Base-by-base conservation (phyloP, 2,797 vertebrate genomes). In the Notolepis coatsorum region DNA sequence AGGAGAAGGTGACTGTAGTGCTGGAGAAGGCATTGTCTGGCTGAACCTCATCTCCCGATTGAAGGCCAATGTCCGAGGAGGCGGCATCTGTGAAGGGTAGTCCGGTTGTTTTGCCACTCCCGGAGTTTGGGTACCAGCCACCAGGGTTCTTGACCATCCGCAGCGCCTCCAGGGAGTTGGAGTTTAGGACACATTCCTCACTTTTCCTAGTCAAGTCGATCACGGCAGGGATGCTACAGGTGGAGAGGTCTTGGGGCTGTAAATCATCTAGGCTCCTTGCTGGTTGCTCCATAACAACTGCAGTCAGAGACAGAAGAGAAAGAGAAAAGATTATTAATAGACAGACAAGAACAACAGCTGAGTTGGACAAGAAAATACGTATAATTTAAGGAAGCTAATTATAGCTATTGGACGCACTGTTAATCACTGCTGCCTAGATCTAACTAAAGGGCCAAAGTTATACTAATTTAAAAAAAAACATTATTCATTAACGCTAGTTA, bases 1-100 rank as follows among this genome's bases (percentile, higher is more conserved):
- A 94, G 13, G 93, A 94, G 13, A 94, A 87, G 8, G 93, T 93
- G 74, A 93, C 92, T n/a, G 92, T 93, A 41, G 92, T 93, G 86
- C 88, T 91, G 30, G 92, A 92, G 77, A 94, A 92, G 67, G 90
- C 88, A 61, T 91, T 66, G 63, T 93, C 90, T 17, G 90, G 89
- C 62, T 92, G 90, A 75, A 91, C 75, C 27, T 83, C 88, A 55
- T 89, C 91, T 55, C 68, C 84, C 8, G 90, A 57, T 24, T 81
- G 89, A 15, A 79, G 75, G 0, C 65, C 20, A 15, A 68, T 33
- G 45, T 85, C 86, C 0, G 77, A 45, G 30, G 88, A 67, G 53
- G 76, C 57, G 0, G 76, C 68, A 31, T 90, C 86, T 4, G 88
- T 72, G 65, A 86, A 82, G 9, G 81, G 51, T 18, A 86, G 57